Evolutionary conservation across 2,888 invertebrate genomes (phyloP), one percentile per base, ranked within the genome.

Genomic region (Scrobipalpa atriplicella): DNA sequence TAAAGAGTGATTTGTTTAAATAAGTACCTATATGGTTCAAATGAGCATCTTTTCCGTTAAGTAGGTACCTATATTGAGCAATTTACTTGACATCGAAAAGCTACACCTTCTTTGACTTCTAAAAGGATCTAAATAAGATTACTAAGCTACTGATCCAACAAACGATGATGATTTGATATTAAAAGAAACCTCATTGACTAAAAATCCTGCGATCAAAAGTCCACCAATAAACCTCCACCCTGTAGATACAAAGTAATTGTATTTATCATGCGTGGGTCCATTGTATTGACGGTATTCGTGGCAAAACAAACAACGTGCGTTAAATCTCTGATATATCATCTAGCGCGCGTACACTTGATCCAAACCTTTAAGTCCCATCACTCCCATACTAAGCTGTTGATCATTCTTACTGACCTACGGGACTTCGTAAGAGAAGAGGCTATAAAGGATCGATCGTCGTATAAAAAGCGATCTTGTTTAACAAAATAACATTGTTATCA

Each of bases 401-500:
- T 1, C 36, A 38, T 29, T 38, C n/a, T 13, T 52, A 18, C 18
- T 11, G 2, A 19, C 29, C 18, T 10, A n/a, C 18, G 60, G 61
- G 60, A 65, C 60, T 51, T 61, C 60, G 29, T 39, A 39, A 43
- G 29, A 38, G 16, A 38, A 29, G 1, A 43, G 41, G 16, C 1
- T 64, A 64, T 58, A 56, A 76, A 78, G 72, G 75, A 76, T 74
- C 78, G 79, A 80, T 83, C 77, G 66, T 72, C 71, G 76, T 72
- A 78, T 82, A 81, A 81, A 84, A 83, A 83, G 78, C 77, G 76
- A 74, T 73, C 71, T 70, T 84, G 82, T 85, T 83, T 83, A 80
- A 81, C 78, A 73, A 83, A 83, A 85, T 78, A 84, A 88, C 82
- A 86, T 69, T 76, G 75, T 73, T 75, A 81, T 78, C 75, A 83